These are phyloP conservation scores for Pseudachorutes palmiensis DNA, from an alignment of 1,140 invertebrate species.

Conservation along the genomic window DNA sequence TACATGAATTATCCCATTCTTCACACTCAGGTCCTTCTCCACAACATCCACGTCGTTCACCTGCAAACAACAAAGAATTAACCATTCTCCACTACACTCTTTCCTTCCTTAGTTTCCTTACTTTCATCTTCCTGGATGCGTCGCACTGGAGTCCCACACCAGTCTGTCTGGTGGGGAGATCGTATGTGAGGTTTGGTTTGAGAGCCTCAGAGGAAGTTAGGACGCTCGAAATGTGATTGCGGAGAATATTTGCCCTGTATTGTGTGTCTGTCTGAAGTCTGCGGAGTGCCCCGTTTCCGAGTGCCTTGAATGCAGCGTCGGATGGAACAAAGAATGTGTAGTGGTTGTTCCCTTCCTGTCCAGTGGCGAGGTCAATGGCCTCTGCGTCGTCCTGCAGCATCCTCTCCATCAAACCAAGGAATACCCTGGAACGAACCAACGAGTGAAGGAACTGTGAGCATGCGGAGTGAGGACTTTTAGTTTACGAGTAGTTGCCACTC, in stretches of 20 bases:
- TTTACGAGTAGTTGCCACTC: slow-evolving; percentile 44
- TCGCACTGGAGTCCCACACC: slow-evolving; percentile 38
- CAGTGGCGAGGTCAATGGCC: slow-evolving; percentile 36
- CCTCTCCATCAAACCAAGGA: slow-evolving; percentile 43
- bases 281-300: slow-evolving; percentile 38
- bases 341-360: slow-evolving; percentile 20
- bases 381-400: slow-evolving; percentile 40
- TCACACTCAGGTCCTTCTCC: slow-evolving; percentile 48
- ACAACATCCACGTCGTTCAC: slow-evolving; percentile 44
- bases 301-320: slow-evolving; percentile 44
- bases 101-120: slow-evolving; percentile 16
- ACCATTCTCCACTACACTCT: background rate
- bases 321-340: slow-evolving; percentile 50
- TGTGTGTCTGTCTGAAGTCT: slow-evolving; percentile 42
- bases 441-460: background rate
- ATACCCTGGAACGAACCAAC: slow-evolving; percentile 41
- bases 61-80: slow-evolving; percentile 33
- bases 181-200: slow-evolving; percentile 43
- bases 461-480: background rate
- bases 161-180: slow-evolving; percentile 41
- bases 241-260: slow-evolving; percentile 39
- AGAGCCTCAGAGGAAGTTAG: slow-evolving; percentile 44
- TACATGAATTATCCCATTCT: slow-evolving; percentile 53
- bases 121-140: slow-evolving; percentile 36
- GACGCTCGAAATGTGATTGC: slow-evolving; percentile 45